Evolutionary conservation across 2,797 vertebrate species (phyloP).

Genomic region (Enteromius treurensis): DNA sequence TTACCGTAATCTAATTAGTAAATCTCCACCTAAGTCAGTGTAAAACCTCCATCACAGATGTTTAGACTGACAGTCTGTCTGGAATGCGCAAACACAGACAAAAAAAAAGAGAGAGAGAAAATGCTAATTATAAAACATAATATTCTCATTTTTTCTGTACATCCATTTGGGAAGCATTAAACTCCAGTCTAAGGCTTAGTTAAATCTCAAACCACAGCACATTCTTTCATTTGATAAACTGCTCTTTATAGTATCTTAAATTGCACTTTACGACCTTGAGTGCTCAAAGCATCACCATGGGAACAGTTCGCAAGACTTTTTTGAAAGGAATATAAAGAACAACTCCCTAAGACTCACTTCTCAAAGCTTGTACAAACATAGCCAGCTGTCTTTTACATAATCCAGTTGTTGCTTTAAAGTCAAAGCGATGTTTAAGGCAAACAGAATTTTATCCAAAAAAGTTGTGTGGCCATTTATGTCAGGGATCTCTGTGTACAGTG

Average conservation of each 20-base stretch:
- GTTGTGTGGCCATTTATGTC: slow-evolving; percentile 45
- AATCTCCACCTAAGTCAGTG: not conserved
- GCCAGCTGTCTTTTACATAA: slow-evolving; percentile 17
- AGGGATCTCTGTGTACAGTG: not conserved
- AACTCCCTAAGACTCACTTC: slow-evolving; percentile 18
- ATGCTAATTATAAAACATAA: not conserved
- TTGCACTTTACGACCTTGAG: slow-evolving; percentile 24
- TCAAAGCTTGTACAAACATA: not conserved
- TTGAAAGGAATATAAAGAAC: slow-evolving; percentile 32
- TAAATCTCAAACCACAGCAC: not conserved
- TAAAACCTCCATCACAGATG: not conserved
- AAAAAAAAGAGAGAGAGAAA: not conserved
- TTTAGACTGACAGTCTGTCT: not conserved
- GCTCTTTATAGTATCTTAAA: slow-evolving; percentile 15
- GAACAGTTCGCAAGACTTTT: slow-evolving; percentile 34
- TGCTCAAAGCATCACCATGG: slow-evolving; percentile 42
- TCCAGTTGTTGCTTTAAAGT: slow-evolving; percentile 49
- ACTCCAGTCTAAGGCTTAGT: not conserved
- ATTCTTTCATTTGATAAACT: slow-evolving; percentile 29
- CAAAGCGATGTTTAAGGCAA: slow-evolving; percentile 46
- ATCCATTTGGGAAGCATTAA: not conserved
- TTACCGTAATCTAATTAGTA: not conserved
- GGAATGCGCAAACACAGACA: not conserved
- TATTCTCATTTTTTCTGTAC: not conserved
- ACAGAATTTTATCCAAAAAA: slow-evolving; percentile 22